Base-by-base conservation (phyloP, 2,888 invertebrate genomes). In the Apodemia hepburni region DNA sequence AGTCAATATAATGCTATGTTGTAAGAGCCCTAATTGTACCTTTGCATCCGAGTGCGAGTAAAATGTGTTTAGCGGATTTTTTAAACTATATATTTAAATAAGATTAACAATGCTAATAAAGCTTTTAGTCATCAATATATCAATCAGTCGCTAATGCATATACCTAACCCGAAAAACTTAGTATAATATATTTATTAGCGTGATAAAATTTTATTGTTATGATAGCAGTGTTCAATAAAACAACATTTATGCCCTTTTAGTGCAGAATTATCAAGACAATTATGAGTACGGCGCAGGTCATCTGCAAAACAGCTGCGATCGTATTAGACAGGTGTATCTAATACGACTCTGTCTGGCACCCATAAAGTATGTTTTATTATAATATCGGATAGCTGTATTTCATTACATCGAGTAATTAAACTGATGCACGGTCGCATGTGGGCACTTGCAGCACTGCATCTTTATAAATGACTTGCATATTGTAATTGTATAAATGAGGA, bases 311-410 rank as follows among this genome's bases (percentile, higher is more conserved):
- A 87, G 84, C 82, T 76, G 78, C 71, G 78, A 45, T 47, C 33
- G 62, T 15, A 42, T 85, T 88, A 85, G 86, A 83, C 89, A 90
- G 88, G 87, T 89, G 89, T 67, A 69, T 81, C 85, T 88, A 86
- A 83, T 75, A 72, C 73, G 69, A 61, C 64, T 66, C 65, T 66
- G 64, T 54, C 63, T 64, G 45, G 62, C 65, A 62, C 49, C 59
- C 66, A 62, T 45, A 45, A 59, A 59, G 22, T 57, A 60, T 63
- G 17, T 27, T 45, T 58, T 58, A 59, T 51, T 35, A 63, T 42
- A 42, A 42, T 60, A 33, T 59, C 61, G 63, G 62, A 58, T 64
- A 62, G 58, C 64, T 62, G 63, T 58, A 54, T 29, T 15, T 54
- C 54, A 54, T 54, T 54, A 11, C 27, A 54, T 27, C 22, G 54